Conservation (phyloP, 2,888 invertebrate genomes). For the Parnassius apollo region DNA sequence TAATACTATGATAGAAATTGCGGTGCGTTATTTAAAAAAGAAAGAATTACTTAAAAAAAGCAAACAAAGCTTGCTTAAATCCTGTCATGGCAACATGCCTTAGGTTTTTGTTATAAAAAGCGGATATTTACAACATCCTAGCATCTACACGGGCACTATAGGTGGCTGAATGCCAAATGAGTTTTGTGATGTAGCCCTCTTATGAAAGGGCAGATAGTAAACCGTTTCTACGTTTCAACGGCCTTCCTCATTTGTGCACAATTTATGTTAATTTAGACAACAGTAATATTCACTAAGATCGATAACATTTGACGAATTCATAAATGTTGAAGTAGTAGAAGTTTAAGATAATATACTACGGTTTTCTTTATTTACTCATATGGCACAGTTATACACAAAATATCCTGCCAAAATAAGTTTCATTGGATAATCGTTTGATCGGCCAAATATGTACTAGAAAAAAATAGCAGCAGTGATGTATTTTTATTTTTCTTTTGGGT, state of each 20-base stretch:
- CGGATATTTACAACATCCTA: conserved; percentile 66
- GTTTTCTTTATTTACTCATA: conserved; percentile 32
- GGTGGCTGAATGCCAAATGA: conserved; percentile 80
- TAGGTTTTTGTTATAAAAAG: conserved; percentile 35
- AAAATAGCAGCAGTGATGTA: background rate
- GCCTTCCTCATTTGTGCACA: conserved; percentile 34
- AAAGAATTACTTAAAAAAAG: conserved; percentile 4
- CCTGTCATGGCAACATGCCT: conserved; percentile 59
- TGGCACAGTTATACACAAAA: conserved; percentile 20
- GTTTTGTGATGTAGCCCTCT: conserved; percentile 73
- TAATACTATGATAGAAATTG: too few species aligned
- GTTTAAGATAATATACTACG: conserved; percentile 28
- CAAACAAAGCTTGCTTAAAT: conserved; percentile 40
- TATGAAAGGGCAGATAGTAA: conserved; percentile 57
- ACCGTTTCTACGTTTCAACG: conserved; percentile 48
- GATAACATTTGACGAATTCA: conserved; percentile 28
- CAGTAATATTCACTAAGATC: conserved; percentile 30
- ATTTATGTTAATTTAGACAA: conserved; percentile 30
- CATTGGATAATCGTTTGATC: too few species aligned
- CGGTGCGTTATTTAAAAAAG: too few species aligned
- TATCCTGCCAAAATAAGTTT: background rate
- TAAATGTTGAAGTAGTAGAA: conserved; percentile 28
- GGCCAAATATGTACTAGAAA: background rate
- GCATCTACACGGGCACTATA: conserved; percentile 68
- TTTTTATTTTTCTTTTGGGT: too few species aligned